phyloP scores from a whole-genome alignment of 2,113 vertebrate genomes.

The Sceloporus tristichus region DNA sequence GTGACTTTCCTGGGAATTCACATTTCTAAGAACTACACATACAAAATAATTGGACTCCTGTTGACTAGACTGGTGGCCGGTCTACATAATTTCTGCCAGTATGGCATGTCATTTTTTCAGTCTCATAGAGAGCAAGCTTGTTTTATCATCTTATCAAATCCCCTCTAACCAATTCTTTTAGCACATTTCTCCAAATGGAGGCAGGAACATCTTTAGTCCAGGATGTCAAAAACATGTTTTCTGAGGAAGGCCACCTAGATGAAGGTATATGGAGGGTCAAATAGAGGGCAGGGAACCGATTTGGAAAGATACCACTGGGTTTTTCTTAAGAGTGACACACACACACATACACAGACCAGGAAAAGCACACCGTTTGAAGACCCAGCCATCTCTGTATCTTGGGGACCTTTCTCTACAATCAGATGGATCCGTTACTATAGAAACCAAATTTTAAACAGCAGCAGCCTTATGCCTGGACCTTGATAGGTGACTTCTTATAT shows the following conservation, averaged over 20 bases:
- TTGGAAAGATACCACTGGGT: not conserved
- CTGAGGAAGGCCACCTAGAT: fast-evolving
- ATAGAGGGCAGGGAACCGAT: not conserved
- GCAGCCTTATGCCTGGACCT: constrained; percentile 42
- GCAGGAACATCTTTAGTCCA: fast-evolving
- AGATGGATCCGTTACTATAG: constrained; percentile 48
- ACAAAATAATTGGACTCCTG: not conserved
- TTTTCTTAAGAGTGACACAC: fast-evolving
- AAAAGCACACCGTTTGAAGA: constrained; percentile 40
- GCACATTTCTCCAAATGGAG: not conserved
- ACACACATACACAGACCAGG: not conserved
- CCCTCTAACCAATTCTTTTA: not conserved
- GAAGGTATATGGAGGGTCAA: fast-evolving
- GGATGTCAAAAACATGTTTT: not conserved
- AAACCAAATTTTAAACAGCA: constrained; percentile 50
- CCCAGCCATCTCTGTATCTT: not conserved
- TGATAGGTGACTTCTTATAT: constrained; percentile 26
- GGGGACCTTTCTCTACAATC: constrained; percentile 25
- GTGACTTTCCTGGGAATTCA: not conserved
- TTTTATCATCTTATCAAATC: fast-evolving
- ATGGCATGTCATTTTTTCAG: too few relatives aligned
- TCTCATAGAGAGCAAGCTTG: not conserved
- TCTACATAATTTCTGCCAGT: not conserved
- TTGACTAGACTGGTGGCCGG: not conserved
- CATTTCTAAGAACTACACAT: not conserved